phyloP scores from a whole-genome alignment of 2,797 vertebrate species.

The Enteromius radiatus region DNA sequence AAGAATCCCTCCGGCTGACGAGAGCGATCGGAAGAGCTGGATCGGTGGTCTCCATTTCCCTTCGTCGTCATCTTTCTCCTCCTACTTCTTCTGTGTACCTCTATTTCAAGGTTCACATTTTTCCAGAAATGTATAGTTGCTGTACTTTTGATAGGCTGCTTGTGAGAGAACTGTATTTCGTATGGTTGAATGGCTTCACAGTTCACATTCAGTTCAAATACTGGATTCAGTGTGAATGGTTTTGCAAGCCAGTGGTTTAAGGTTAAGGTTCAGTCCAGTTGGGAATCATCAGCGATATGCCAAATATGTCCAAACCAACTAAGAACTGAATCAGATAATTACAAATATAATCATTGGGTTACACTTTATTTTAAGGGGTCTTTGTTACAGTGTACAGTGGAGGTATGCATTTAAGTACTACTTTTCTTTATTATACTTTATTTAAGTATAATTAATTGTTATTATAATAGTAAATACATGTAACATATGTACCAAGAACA shows the following conservation, averaged over 20 bases:
- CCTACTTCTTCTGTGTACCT: slow-evolving; percentile 21
- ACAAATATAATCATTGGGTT: neutral
- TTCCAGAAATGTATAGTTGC: slow-evolving; percentile 19
- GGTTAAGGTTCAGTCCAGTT: neutral
- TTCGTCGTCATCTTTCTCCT: slow-evolving; percentile 16
- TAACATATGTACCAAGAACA: too few relatives aligned
- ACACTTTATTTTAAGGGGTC: too few relatives aligned
- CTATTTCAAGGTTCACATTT: slow-evolving; percentile 17
- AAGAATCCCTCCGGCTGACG: slow-evolving; percentile 54
- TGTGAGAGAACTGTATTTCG: neutral
- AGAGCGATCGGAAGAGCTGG: slow-evolving; percentile 42
- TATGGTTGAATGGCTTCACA: neutral
- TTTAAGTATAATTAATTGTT: too few relatives aligned
- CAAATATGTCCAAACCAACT: too few relatives aligned
- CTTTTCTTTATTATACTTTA: too few relatives aligned
- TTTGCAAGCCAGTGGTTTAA: neutral
- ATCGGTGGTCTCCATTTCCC: slow-evolving; percentile 50
- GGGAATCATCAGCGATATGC: neutral
- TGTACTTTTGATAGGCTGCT: slow-evolving; percentile 5
- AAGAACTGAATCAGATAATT: neutral
- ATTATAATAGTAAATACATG: too few relatives aligned
- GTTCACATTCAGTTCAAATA: neutral
- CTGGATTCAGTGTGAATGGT: neutral
- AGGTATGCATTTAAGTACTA: too few relatives aligned
- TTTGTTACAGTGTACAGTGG: neutral